These are phyloP conservation scores for Drosophila athabasca DNA, from an alignment of 1,140 invertebrate genomes.

Conservation along the genomic window DNA sequence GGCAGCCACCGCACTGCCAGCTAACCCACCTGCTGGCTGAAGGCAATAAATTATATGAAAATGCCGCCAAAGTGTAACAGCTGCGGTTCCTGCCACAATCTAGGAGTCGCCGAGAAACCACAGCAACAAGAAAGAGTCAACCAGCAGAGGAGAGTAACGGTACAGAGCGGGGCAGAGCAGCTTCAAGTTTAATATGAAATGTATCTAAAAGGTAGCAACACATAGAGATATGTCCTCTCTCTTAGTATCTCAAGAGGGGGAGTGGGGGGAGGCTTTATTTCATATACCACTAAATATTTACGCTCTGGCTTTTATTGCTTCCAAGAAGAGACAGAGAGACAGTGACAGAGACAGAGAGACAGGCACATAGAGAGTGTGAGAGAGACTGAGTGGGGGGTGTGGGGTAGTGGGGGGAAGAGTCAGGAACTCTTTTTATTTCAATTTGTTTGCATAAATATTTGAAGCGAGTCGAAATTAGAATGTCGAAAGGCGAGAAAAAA, in stretches of 20 bases:
- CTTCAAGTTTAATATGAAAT: constrained; percentile 47
- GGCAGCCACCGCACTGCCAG: constrained; percentile 13
- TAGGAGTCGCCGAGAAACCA: constrained; percentile 17
- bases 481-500: constrained; percentile 66
- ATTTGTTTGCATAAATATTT: constrained; percentile 82
- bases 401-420: not conserved
- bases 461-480: constrained; percentile 75
- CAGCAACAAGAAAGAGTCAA: constrained; percentile 49
- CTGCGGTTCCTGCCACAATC: constrained; percentile 65
- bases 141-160: not conserved
- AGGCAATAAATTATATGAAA: constrained; percentile 80
- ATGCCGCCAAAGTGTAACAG: constrained; percentile 78
- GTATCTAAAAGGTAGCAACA: constrained; percentile 15
- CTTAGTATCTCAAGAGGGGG: constrained; percentile 1
- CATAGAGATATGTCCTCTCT: not conserved
- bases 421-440: constrained; percentile 76
- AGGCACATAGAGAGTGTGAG: not conserved
- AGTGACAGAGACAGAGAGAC: constrained; percentile 21
- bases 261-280: constrained; percentile 26
- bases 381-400: too few species aligned
- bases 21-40: constrained; percentile 36
- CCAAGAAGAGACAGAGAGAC: constrained; percentile 40
- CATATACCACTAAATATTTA: constrained; percentile 72
- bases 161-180: too few species aligned
- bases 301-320: constrained; percentile 75